Percentiles rank a stretch among this genome's conserved stretches.
Evolutionary conservation across 2,888 invertebrate genomes (phyloP).

Genomic region (Aphodius granarius): DNA sequence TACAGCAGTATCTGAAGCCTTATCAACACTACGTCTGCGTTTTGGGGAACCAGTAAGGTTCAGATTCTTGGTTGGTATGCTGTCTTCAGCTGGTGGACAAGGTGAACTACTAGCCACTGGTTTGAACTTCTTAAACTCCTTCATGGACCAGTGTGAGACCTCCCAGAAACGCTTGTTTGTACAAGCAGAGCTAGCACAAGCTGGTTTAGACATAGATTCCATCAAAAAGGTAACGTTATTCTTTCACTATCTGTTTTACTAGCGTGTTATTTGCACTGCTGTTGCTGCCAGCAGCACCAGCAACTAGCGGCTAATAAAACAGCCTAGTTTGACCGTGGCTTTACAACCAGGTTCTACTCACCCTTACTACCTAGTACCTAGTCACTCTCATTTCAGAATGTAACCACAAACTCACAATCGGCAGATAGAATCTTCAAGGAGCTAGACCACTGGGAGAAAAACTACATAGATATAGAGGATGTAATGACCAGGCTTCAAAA

Average conservation of each 20-base stretch:
- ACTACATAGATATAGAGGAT: conserved; percentile 78
- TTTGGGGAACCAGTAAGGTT: conserved; percentile 93
- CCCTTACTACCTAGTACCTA: too few relatives aligned
- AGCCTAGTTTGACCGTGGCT: too few relatives aligned
- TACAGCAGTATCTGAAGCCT: conserved; percentile 84
- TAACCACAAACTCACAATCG: conserved; percentile 65
- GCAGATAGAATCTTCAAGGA: conserved; percentile 68
- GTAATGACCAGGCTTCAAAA: conserved; percentile 70
- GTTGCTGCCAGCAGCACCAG: too few relatives aligned
- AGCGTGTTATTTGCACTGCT: too few relatives aligned
- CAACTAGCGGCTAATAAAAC: too few relatives aligned
- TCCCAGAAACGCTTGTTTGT: conserved; percentile 80
- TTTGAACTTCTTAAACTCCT: conserved; percentile 80
- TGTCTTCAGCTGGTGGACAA: conserved; percentile 71
- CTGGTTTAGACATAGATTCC: conserved; percentile 70
- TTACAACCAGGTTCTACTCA: too few relatives aligned
- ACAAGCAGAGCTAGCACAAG: conserved; percentile 82
- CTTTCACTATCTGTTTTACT: not conserved
- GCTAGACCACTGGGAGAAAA: conserved; percentile 74
- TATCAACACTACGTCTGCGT: conserved; percentile 82
- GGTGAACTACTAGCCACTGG: conserved; percentile 79
- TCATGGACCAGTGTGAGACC: conserved; percentile 74
- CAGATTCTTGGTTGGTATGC: conserved; percentile 85
- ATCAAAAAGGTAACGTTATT: conserved; percentile 67
- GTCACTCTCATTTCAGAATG: conserved; percentile 56